Evolutionary conservation across 2,888 invertebrate species (phyloP), one percentile per base, ranked within the genome.

Genomic region (Lasioglossum figueresi): DNA sequence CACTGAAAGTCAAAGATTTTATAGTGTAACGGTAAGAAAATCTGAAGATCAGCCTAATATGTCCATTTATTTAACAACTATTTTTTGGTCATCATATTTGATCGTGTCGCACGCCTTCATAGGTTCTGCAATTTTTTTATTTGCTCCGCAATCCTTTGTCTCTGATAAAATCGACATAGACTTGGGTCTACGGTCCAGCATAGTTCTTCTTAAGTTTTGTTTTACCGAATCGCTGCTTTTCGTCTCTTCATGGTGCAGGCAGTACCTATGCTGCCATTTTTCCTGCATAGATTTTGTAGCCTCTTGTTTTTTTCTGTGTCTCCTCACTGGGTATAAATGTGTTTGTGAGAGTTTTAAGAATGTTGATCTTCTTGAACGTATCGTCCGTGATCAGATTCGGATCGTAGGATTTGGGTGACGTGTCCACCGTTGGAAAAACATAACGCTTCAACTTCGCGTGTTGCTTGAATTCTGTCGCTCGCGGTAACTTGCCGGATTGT

Each of bases 391-490:
- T 40, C 0, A 56, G 6, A 4, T 0, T 43, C 4, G 52, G 6
- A 6, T 23, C 37, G 23, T 77, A 56, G 1, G 48, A 8, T 71
- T 73, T 79, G 27, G 52, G 34, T 23, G 74, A 76, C 2, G 76
- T 10, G 31, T 74, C 82, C 4, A 84, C 8, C 3, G 23, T 27
- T 0, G 88, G 86, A 10, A 91, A 14, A 48, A 83, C 88, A 66
- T 92, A 92, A 0, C 89, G 83, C 66, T 91, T 91, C 8, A 90
- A 79, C 34, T 85, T 88, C 0, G 86, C 81, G 23, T 82, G 87
- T 14, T 83, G 66, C 48, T 90, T 91, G 34, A 92, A 87, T 16
- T 92, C 89, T 10, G 76, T 48, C 8, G 74, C 74, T 10, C 74
- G 80, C 10, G 85, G 80, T 4, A 79, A 27, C 34, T 75, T 89